Conservation (phyloP, 2,113 vertebrate species). For the Eulacestoma nigropectus region DNA sequence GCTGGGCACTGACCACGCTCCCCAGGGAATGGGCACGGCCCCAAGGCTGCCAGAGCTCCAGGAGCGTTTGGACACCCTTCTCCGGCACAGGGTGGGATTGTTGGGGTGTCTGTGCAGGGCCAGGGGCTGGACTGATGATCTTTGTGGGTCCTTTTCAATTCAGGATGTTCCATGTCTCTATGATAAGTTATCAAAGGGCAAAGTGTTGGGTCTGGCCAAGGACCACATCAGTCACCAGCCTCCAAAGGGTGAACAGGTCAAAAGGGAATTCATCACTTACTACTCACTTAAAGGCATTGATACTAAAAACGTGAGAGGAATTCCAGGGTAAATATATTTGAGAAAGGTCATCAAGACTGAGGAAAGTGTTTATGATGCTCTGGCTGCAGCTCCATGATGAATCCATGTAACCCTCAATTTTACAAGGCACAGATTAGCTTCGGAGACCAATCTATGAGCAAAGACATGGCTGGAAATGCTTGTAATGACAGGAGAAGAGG, state of each 20-base stretch:
- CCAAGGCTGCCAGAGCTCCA: background rate
- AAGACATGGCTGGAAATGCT: background rate
- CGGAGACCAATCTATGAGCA: background rate
- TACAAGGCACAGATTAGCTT: background rate
- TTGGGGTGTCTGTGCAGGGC: background rate
- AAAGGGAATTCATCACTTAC: background rate
- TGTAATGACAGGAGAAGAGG: background rate
- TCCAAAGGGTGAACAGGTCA: background rate
- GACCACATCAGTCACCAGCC: background rate
- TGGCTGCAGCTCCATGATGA: background rate
- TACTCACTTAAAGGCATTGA: background rate
- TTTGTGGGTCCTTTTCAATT: background rate
- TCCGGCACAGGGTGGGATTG: background rate
- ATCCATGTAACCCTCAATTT: background rate
- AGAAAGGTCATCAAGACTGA: background rate
- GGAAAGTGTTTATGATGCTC: background rate
- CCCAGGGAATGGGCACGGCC: background rate
- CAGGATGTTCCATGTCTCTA: background rate
- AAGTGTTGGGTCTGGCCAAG: background rate
- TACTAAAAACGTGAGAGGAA: background rate
- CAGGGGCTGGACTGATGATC: background rate
- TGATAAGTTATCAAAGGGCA: background rate
- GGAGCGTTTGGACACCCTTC: fast-evolving
- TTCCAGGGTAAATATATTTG: background rate
- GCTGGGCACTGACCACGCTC: background rate